Base-by-base conservation (phyloP, 92 coral and sea anemone species). In the Phenganax subtilis region DNA sequence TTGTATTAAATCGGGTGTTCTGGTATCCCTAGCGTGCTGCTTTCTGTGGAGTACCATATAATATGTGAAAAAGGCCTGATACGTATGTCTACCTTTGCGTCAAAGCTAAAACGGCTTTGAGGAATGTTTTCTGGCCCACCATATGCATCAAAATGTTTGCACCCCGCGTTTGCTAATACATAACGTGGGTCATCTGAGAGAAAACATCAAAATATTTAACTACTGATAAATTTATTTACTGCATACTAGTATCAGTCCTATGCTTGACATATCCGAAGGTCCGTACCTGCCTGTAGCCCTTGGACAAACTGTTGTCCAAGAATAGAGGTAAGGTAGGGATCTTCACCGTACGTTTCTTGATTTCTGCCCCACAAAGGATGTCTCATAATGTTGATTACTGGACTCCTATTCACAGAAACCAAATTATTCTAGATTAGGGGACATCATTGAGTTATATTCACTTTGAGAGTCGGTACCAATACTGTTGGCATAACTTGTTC, bases 321-420 rank as follows among this genome's bases (percentile, higher is more conserved):
- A 56, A 82, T 68, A 53, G 84, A 82, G 8, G 88, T 79, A 14
- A 85, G 78, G 29, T 85, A 85, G 44, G 88, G 88, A 28, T 85
- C 88, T 61, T 85, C 88, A 3, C 88, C 88, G 59, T 85, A 85
- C 12, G 88, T 85, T 54, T 85, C 88, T 77, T 85, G 88, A 73
- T 80, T 85, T 70, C 88, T 82, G 5, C 88, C 88, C 88, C 85
- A 85, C 57, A 74, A 71, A 10, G 88, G 88, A 73, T 85, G 88
- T 61, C 88, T 85, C 85, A 85, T 80, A 10, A 85, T 85, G 63
- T 85, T 85, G 53, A 85, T 85, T 58, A 85, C 88, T 2, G 88
- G 88, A 44, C 88, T 85, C 88, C 88, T 85, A 55, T 15, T 17
- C 31, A 14, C 28, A 31, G 51, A 77, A 58, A 2, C 37, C 54